Evolutionary conservation across 2,888 invertebrate species (phyloP).

Genomic region (Achlya flavicornis): DNA sequence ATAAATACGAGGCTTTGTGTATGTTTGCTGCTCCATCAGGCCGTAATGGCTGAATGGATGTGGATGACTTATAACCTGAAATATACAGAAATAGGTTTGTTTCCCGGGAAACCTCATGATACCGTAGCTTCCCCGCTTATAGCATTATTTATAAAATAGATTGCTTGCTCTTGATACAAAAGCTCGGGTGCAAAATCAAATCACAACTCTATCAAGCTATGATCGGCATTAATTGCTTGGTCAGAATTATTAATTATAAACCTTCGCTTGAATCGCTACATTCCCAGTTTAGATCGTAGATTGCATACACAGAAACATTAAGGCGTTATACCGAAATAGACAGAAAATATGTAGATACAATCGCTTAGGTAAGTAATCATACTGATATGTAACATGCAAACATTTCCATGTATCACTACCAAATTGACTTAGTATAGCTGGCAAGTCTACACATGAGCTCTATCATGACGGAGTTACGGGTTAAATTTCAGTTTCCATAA

Average conservation of each 20-base stretch:
- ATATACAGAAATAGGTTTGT: too few relatives aligned
- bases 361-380: constrained; percentile 33
- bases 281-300: neutral
- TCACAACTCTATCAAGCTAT: neutral
- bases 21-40: too few relatives aligned
- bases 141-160: too few relatives aligned
- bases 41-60: too few relatives aligned
- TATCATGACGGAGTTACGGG: too few relatives aligned
- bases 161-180: neutral
- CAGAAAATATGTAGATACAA: constrained; percentile 31
- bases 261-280: neutral
- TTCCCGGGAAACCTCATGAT: too few relatives aligned
- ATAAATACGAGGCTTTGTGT: too few relatives aligned
- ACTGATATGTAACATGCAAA: constrained; percentile 52
- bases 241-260: neutral
- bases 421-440: neutral
- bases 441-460: neutral
- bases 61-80: too few relatives aligned
- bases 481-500: too few relatives aligned
- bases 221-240: neutral
- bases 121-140: too few relatives aligned
- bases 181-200: neutral
- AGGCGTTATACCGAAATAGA: constrained; percentile 20
- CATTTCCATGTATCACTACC: constrained; percentile 15
- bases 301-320: constrained; percentile 28